Evolutionary conservation across 2,888 invertebrate species (phyloP).

Genomic region (Lacanobia oleracea): DNA sequence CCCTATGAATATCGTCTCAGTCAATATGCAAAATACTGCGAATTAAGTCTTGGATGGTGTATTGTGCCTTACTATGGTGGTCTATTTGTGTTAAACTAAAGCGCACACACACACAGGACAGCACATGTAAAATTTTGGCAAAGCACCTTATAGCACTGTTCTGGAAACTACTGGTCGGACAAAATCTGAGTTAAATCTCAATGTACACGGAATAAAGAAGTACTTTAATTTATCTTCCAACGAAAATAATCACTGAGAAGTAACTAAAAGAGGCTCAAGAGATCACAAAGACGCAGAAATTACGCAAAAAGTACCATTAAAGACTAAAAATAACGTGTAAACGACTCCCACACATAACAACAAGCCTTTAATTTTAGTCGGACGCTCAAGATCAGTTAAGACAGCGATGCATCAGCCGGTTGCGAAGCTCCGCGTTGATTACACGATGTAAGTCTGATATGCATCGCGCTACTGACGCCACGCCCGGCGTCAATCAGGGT

Average conservation of each 20-base stretch:
- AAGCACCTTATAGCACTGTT: too few species aligned
- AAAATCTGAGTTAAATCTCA: background rate
- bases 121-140: too few species aligned
- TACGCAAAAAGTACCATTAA: background rate
- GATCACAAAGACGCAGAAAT: background rate
- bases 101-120: too few species aligned
- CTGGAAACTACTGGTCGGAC: too few species aligned
- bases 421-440: conserved; percentile 60
- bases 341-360: conserved; percentile 24
- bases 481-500: conserved; percentile 53
- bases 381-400: conserved; percentile 61
- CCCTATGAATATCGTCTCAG: background rate
- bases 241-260: background rate
- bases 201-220: background rate
- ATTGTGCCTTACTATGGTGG: background rate
- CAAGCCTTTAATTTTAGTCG: conserved; percentile 47
- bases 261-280: background rate
- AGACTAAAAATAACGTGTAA: conserved; percentile 23
- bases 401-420: conserved; percentile 56
- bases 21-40: background rate
- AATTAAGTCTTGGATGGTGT: background rate
- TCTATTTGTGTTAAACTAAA: background rate
- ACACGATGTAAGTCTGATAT: conserved; percentile 58
- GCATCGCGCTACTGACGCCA: conserved; percentile 59
- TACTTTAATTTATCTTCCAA: background rate